Evolutionary conservation across 2,113 vertebrate genomes (phyloP), one percentile per base, ranked within the genome.

Genomic region (Aspidoscelis tigris): DNA sequence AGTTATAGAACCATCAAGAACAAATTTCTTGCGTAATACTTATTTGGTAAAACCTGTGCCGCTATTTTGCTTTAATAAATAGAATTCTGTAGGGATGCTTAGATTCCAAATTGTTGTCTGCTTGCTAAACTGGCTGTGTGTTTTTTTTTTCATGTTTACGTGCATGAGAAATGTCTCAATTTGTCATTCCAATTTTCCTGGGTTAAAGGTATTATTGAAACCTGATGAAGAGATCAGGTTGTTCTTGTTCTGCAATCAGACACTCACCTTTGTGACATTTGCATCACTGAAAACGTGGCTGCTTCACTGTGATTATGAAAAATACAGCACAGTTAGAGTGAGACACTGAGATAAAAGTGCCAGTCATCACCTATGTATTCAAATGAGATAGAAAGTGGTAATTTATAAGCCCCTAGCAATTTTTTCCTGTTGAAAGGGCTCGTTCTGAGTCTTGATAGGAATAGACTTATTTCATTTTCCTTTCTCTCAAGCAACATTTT

Each of bases 241-340:
- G 3, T 69, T 76, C n/a, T 22, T 76, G 16, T 16, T 65, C 64
- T 74, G 70, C 70, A 82, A 82, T 82, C 41, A 82, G 24, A 55
- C 18, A 2, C 55, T 82, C 61, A 65, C 43, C 72, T 66, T 76
- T 76, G 20, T 55, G 73, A 53, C 64, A 76, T 76, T 76, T 68
- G 26, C 43, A 39, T 24, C 44, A 10, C 76, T 86, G 86, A 90
- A 88, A 83, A 82, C 75, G 66, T 50, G 47, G 78, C 85, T 91
- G 78, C 84, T 90, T 84, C 80, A 86, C 83, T 88, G 80, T 26
- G 61, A 41, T 75, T 55, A 11, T 53, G 83, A 71, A 64, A 14
- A 84, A 75, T 21, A n/a, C 1, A 64, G 4, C 88, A 68, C 64
- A 75, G 41, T 66, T 39, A 64, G 6, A 65, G 55, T 61, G 12